Evolutionary conservation across 2,113 vertebrate genomes (phyloP).

Genomic region (Crocuta crocuta): DNA sequence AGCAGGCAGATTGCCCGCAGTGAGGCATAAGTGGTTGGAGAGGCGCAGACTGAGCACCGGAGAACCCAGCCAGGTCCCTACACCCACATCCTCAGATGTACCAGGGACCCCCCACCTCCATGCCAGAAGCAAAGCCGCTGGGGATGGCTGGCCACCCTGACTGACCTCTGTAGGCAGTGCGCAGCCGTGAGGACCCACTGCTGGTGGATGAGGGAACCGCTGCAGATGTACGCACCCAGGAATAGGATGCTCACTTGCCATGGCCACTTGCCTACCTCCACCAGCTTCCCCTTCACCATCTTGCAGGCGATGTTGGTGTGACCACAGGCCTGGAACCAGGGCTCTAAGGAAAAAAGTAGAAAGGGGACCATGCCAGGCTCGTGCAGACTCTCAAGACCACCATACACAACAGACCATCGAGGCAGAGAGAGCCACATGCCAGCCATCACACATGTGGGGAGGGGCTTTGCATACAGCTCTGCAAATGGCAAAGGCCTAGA

Average conservation of each 20-base stretch:
- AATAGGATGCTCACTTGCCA: slow-evolving; percentile 79
- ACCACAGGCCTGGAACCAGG: slow-evolving; percentile 27
- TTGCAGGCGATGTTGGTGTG: slow-evolving; percentile 61
- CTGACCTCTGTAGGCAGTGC: slow-evolving; percentile 80
- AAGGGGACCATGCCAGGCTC: not conserved
- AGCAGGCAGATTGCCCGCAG: not conserved
- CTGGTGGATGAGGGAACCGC: slow-evolving; percentile 70
- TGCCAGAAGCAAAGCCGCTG: not conserved
- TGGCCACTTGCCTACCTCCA: slow-evolving; percentile 75
- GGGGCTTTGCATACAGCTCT: not conserved
- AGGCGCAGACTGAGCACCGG: not conserved
- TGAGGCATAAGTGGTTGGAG: not conserved
- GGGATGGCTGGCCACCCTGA: rapidly evolving
- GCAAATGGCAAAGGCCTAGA: not conserved
- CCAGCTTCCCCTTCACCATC: slow-evolving; percentile 59
- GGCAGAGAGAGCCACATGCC: not conserved
- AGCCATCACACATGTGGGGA: not conserved
- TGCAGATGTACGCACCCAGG: slow-evolving; percentile 64
- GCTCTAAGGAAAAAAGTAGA: slow-evolving; percentile 15
- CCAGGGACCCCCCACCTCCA: not conserved
- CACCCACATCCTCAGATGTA: not conserved
- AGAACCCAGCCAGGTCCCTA: not conserved
- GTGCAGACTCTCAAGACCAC: not conserved
- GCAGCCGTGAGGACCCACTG: slow-evolving; percentile 81
- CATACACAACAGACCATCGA: not conserved